Base-by-base conservation (phyloP, 2,113 vertebrate species). In the Platanista minor region DNA sequence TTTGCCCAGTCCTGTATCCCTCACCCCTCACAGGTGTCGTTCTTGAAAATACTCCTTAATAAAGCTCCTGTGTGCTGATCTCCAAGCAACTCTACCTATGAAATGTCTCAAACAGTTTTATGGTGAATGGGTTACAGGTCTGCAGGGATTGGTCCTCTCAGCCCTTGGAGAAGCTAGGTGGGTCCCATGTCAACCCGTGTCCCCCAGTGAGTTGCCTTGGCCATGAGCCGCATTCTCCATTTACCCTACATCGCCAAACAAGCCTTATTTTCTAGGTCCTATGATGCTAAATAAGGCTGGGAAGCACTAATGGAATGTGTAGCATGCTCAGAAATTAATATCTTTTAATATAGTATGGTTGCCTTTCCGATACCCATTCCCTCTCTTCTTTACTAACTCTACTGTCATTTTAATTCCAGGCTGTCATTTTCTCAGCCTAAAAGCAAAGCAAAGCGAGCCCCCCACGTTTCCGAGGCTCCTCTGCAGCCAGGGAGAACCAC, bases 161-260 rank as follows among this genome's bases (percentile, higher is more conserved):
- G n/a, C 11, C 77, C 43, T 36, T 31, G n/a, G 77, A 90, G 69
- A 72, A 57, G 41, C 15, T 15, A 2, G 3, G 5, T 41, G 39
- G 25, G 17, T 23, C 14, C n/a, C 5, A 2, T 0, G 0, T 59
- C 4, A 27, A 33, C 25, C 33, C 8, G 0, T 20, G 61, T 39
- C 46, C 67, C 78, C 78, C 66, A 5, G 23, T 0, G 0, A 66
- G 84, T 29, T 52, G 64, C 39, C 59, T 46, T 43, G 23, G 41
- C 10, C n/a, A 1, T 57, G 17, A 87, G 29, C 87, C 41, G 13
- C 25, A 3, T 64, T 81, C 54, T 66, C 39, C n/a, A 10, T 15
- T 62, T 31, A 25, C 27, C 33, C 20, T 36, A 20, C 5, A 2
- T 13, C 12, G 27, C 84, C 39, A n/a, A 13, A 33, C 33, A n/a